Conservation (phyloP, 1,140 invertebrate genomes). For the Amphibalanus amphitrite region DNA sequence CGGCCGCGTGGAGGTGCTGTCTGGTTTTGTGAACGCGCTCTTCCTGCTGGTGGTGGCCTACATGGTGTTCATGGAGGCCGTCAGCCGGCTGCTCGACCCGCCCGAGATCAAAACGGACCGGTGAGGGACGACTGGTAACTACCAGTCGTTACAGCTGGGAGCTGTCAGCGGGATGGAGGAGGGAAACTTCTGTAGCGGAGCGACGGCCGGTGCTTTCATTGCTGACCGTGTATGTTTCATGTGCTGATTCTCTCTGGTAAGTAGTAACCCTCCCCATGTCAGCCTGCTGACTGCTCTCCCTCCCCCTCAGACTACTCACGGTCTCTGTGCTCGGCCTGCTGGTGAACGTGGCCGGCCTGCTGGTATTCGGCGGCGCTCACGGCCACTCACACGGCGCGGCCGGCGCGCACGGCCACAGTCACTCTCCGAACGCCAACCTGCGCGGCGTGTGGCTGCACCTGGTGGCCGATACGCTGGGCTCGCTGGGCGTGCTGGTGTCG, state of each 20-base stretch:
- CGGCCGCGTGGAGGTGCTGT: constrained; percentile 37
- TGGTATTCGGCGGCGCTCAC: constrained; percentile 34
- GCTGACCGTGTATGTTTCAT: no score
- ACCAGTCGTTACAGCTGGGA: no score
- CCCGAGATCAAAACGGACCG: constrained; percentile 37
- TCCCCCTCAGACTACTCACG: constrained; percentile 28
- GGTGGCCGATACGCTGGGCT: constrained; percentile 42
- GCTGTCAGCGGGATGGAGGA: no score
- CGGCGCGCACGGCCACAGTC: no score
- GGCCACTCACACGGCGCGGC: constrained; percentile 20
- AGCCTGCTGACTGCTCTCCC: neutral
- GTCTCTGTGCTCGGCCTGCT: constrained; percentile 37
- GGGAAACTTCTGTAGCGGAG: no score
- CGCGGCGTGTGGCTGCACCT: constrained; percentile 44
- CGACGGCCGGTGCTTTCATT: no score
- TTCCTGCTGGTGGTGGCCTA: constrained; percentile 38
- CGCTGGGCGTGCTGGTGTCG: constrained; percentile 42
- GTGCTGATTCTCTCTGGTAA: no score
- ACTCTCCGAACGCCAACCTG: constrained; percentile 45
- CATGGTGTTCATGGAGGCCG: constrained; percentile 37
- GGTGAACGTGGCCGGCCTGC: constrained; percentile 40
- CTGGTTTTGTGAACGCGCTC: constrained; percentile 40
- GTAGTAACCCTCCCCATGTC: no score
- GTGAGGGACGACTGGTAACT: no score
- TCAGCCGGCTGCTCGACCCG: constrained; percentile 35